Base-by-base conservation (phyloP, 2,113 vertebrate genomes). In the Poeciliopsis prolifica region DNA sequence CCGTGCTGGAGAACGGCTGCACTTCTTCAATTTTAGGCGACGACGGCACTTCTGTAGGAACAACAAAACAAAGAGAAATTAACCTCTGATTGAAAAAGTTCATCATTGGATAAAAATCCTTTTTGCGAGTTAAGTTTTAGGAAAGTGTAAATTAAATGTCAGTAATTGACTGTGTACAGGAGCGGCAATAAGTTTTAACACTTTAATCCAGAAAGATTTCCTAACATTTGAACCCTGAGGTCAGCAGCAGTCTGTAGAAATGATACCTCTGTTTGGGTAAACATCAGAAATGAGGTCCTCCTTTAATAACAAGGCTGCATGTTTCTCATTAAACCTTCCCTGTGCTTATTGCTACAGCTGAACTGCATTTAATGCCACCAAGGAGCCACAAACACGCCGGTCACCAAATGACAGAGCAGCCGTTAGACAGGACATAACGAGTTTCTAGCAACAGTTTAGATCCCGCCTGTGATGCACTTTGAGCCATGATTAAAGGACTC, bases 1-100 rank as follows among this genome's bases (percentile, higher is more conserved):
- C 97, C 3, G 97, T 97, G 92, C 97, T 98, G 26, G 97, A 98
- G 75, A 98, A 99, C 0, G 98, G 96, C 35, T 96, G 95, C 87
- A 99, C 96, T 15, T 90, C 91, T 68, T 95, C 90, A 24, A 99
- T 96, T 84, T 94, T 94, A 1, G 97, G 98, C 3, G 95, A 94
- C 13, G 97, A 97, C 0, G 98, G 98, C 9, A 98, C 97, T 58
- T 99, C 98, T 99, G 91, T 3, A 78, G 54, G 24, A 40, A 26
- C 67, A 17, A 26, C 1, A 17, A 33, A 67, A 5, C 7, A 58
- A 54, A n/a, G 7, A 44, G 1, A 19, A 5, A 48, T 48, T 5
- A 29, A n/a, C 29, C 68, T 31, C 17, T 5, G 3, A 15, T 73
- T n/a, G 19, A 22, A 61, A 61, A 65, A 75, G 2, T 10, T 31